Base-by-base conservation (phyloP, 1,140 invertebrate genomes). In the Leguminivora glycinivorella region DNA sequence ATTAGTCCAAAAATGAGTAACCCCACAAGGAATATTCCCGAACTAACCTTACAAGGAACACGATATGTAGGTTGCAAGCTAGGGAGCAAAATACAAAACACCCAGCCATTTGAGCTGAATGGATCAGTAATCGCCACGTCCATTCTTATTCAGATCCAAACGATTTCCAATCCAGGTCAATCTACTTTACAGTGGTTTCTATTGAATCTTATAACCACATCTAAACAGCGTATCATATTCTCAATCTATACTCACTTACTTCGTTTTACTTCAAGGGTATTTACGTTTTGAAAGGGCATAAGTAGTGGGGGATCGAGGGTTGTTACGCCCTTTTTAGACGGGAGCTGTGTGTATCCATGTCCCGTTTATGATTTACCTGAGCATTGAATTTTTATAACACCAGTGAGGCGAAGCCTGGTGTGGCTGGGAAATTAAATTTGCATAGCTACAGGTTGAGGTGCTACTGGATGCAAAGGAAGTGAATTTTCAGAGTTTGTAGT, bases 331-430 rank as follows among this genome's bases (percentile, higher is more conserved):
- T 22, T 52, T 52, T 22, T 43, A 17, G 40, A n/a, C 4, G 40
- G 19, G 4, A 52, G 7, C 43, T 47, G 43, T 22, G n/a, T 63
- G 58, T 63, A 63, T 29, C 56, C 58, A 29, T 63, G 58, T 63
- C 58, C 26, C 58, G 26, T 31, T 63, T 63, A 63, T 63, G 58
- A 63, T 63, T 63, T 63, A 63, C 58, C 58, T 63, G 29, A 31
- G 26, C 26, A 63, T 29, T 63, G 26, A 63, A 63, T 63, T 63
- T 63, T 63, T 63, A 63, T 63, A 29, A 63, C 58, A 9, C 58
- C 58, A 10, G 58, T 19, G 58, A n/a, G 19, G 19, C 24, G 24
- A 56, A 56, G 56, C 25, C 10, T 26, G 5, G 58, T 31, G 58
- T 26, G 58, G 25, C 25, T 6, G 58, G 24, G 19, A 60, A 63